These are phyloP conservation scores for Willowsia nigromaculata DNA, from an alignment of 2,888 invertebrate species.

Conservation along the genomic window DNA sequence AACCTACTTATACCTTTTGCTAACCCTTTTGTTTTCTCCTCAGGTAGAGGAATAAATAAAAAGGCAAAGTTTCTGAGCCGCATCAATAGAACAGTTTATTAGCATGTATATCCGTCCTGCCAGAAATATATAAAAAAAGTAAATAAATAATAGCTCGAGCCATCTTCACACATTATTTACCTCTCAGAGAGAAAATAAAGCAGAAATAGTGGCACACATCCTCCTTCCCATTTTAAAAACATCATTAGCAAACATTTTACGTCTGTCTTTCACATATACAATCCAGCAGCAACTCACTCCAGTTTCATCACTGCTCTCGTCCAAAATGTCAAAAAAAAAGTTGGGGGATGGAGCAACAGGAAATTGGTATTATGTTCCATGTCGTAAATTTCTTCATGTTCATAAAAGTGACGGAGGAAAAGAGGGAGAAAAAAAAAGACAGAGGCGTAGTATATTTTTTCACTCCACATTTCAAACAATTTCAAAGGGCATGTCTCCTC, in stretches of 20 bases:
- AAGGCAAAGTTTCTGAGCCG: too few species aligned
- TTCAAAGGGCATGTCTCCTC: not conserved
- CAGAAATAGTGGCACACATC: too few species aligned
- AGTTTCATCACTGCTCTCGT: conserved; percentile 26
- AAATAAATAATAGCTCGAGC: not conserved
- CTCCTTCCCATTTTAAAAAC: not conserved
- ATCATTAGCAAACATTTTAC: conserved; percentile 6
- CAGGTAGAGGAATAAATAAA: too few species aligned
- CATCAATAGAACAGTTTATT: too few species aligned
- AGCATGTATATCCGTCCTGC: too few species aligned
- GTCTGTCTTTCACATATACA: not conserved
- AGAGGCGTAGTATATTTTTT: not conserved
- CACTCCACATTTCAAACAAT: not conserved
- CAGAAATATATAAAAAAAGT: too few species aligned
- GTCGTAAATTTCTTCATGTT: conserved; percentile 37
- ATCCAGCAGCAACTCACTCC: not conserved
- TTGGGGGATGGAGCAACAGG: conserved; percentile 58
- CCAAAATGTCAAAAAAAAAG: conserved; percentile 27
- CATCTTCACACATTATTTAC: conserved; percentile 5
- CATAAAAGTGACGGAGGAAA: not conserved
- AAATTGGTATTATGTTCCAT: conserved; percentile 58
- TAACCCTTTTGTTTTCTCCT: too few species aligned
- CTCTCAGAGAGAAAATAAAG: not conserved
- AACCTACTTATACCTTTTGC: not conserved
- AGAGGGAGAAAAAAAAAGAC: not conserved